Evolutionary conservation across 1,140 invertebrate species (phyloP).

Genomic region (Euwallacea fornicatus): DNA sequence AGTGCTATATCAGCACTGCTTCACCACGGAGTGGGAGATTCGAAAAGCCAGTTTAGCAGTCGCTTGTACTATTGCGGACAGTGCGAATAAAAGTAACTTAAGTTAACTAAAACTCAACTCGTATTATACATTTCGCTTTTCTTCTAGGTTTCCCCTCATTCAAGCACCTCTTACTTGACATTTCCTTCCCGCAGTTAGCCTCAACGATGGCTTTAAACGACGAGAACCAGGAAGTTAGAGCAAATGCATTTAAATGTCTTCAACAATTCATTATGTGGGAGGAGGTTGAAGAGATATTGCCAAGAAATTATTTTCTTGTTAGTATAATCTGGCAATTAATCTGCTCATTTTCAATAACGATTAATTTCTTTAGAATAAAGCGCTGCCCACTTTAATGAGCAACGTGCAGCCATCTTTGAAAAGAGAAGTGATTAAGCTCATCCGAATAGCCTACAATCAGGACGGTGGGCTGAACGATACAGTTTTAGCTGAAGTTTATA

Average conservation of each 20-base stretch:
- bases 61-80: slow-evolving; percentile 19
- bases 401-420: not conserved
- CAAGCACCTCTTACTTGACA: slow-evolving; percentile 18
- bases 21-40: slow-evolving; percentile 28
- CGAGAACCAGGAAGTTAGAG: slow-evolving; percentile 14
- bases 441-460: not conserved
- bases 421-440: slow-evolving; percentile 19
- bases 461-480: not conserved
- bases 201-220: slow-evolving; percentile 33
- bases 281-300: slow-evolving; percentile 12
- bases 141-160: slow-evolving; percentile 31
- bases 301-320: slow-evolving; percentile 18
- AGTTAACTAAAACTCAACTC: not conserved
- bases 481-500: slow-evolving; percentile 14
- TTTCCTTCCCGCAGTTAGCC: slow-evolving; percentile 13
- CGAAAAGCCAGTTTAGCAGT: slow-evolving; percentile 19
- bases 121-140: not conserved
- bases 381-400: slow-evolving; percentile 10
- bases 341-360: not conserved
- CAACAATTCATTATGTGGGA: slow-evolving; percentile 23
- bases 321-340: not conserved
- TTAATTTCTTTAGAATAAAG: slow-evolving; percentile 20
- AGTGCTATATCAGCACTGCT: slow-evolving; percentile 25
- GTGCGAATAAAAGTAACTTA: slow-evolving; percentile 26
- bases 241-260: slow-evolving; percentile 30